phyloP scores from a whole-genome alignment of 2,113 vertebrate species.

The Malaclemys terrapin region DNA sequence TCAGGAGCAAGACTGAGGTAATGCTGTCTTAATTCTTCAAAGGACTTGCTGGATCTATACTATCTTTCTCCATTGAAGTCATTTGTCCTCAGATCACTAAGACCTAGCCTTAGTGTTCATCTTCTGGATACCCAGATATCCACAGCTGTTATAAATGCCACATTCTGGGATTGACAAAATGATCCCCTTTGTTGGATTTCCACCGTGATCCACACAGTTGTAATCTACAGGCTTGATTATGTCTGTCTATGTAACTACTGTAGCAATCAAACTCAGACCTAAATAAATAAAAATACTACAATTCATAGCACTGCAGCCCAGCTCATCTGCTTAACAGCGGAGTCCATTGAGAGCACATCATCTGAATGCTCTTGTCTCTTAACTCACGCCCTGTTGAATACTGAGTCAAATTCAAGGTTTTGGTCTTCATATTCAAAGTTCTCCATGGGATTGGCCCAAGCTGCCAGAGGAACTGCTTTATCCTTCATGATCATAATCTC shows the following conservation, averaged over 20 bases:
- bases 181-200: neutral
- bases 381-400: neutral
- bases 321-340: neutral
- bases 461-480: neutral
- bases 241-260: fast-evolving
- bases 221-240: neutral
- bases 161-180: neutral
- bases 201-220: neutral
- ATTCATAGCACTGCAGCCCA: neutral
- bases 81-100: neutral
- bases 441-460: neutral
- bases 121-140: neutral
- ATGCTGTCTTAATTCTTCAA: neutral
- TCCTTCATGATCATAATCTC: neutral
- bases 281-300: neutral
- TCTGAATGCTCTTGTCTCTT: neutral
- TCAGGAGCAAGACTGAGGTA: conserved; percentile 3
- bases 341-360: neutral
- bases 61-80: neutral
- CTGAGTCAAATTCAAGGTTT: neutral
- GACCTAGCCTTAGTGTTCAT: neutral
- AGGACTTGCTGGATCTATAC: neutral
- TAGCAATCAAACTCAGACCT: fast-evolving
- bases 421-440: neutral
- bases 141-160: neutral